Percentiles rank a stretch among this genome's conserved stretches.
Conservation (phyloP, 2,797 vertebrate species). For the Semotilus atromaculatus region DNA sequence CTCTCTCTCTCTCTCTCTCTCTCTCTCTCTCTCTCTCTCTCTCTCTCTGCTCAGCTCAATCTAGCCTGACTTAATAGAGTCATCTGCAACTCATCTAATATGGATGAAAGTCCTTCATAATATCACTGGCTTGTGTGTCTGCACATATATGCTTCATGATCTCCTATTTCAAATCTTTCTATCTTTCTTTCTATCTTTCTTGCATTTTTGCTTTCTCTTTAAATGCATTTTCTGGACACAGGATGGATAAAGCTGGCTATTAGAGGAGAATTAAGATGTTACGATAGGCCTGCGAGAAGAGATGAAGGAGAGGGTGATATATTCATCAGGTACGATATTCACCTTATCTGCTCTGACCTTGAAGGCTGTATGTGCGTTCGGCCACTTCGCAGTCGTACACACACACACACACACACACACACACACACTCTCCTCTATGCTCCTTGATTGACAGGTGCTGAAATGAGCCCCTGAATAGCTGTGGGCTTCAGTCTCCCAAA, state of each 20-base stretch:
- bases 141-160: conserved; percentile 21
- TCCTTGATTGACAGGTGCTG: conserved; percentile 90
- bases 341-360: conserved; percentile 80
- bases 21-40: background rate
- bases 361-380: conserved; percentile 69
- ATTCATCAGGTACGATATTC: conserved; percentile 73
- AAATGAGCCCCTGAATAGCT: conserved; percentile 91
- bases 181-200: conserved; percentile 41
- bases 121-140: conserved; percentile 56
- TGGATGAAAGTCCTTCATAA: conserved; percentile 75
- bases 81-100: conserved; percentile 78
- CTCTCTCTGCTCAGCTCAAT: conserved; percentile 60
- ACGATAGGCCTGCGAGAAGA: conserved; percentile 57
- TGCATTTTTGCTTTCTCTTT: conserved; percentile 66
- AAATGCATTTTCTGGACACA: conserved; percentile 73
- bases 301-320: conserved; percentile 66
- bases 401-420: conserved; percentile 51
- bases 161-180: background rate
- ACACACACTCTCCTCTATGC: conserved; percentile 50
- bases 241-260: conserved; percentile 63
- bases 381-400: conserved; percentile 54
- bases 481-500: conserved; percentile 86
- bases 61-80: conserved; percentile 78
- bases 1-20: background rate
- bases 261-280: conserved; percentile 62